Evolutionary conservation across 1,140 invertebrate species (phyloP).

Genomic region (Pinna nobilis): DNA sequence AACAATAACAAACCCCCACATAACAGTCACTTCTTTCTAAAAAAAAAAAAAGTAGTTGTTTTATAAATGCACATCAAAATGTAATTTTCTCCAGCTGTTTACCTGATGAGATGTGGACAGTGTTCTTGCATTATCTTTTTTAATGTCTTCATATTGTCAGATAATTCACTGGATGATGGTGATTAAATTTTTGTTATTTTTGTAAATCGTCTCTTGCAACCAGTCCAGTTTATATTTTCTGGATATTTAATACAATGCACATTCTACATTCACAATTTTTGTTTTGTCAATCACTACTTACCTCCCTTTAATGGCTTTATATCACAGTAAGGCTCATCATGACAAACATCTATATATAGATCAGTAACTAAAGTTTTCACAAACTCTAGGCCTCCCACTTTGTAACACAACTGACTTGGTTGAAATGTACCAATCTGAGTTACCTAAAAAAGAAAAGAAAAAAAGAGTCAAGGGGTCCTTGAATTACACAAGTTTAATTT

Average conservation of each 20-base stretch:
- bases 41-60: no score
- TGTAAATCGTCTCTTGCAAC: no score
- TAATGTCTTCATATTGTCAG: background rate
- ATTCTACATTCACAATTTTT: no score
- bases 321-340: conserved; percentile 14
- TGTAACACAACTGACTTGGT: conserved; percentile 71
- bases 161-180: background rate
- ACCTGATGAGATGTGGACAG: background rate
- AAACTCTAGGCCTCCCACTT: conserved; percentile 51
- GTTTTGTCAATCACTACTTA: background rate
- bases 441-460: conserved; percentile 64
- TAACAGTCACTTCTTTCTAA: no score
- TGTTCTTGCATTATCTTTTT: background rate
- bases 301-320: conserved; percentile 15
- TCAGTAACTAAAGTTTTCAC: conserved; percentile 29
- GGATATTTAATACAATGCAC: no score
- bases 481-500: no score
- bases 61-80: no score
- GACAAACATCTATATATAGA: conserved; percentile 10
- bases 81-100: no score
- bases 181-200: background rate
- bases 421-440: conserved; percentile 71
- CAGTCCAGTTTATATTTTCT: no score
- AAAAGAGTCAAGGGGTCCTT: no score
- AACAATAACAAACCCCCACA: no score